Conservation (phyloP, 92 coral and sea anemone genomes). For the Micromussa lordhowensis region DNA sequence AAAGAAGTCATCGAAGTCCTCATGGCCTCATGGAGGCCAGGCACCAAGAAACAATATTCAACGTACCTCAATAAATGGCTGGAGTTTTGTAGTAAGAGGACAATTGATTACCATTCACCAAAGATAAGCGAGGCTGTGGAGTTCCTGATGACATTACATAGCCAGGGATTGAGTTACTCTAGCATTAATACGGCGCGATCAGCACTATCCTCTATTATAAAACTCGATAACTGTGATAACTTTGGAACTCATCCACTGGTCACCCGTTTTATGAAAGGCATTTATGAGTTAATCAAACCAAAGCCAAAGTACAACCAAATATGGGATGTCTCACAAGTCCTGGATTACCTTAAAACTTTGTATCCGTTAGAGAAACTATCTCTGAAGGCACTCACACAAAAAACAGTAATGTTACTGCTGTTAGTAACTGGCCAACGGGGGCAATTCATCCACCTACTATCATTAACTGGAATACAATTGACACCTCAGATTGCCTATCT, state of each 20-base stretch:
- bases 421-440: slow-evolving; percentile 62
- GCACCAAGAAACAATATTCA: slow-evolving; percentile 58
- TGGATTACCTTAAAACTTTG: slow-evolving; percentile 28
- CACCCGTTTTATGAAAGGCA: slow-evolving; percentile 54
- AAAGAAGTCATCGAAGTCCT: slow-evolving; percentile 52
- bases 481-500: slow-evolving; percentile 45
- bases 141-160: slow-evolving; percentile 43
- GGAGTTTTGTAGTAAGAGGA: slow-evolving; percentile 57
- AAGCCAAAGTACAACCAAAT: slow-evolving; percentile 52
- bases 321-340: slow-evolving; percentile 62
- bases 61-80: slow-evolving; percentile 60
- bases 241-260: slow-evolving; percentile 57
- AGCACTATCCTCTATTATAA: slow-evolving; percentile 38
- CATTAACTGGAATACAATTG: slow-evolving; percentile 63
- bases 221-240: not conserved
- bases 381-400: slow-evolving; percentile 48
- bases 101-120: slow-evolving; percentile 52
- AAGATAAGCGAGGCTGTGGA: slow-evolving; percentile 34
- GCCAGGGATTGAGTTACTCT: slow-evolving; percentile 49
- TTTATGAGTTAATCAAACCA: slow-evolving; percentile 43
- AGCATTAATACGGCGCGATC: slow-evolving; percentile 62
- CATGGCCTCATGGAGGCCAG: slow-evolving; percentile 59
- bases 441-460: slow-evolving; percentile 49
- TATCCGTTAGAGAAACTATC: slow-evolving; percentile 28
- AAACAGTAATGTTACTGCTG: slow-evolving; percentile 39